phyloP scores from a whole-genome alignment of 1,140 invertebrate species.

The Philotrypesis tridentata region DNA sequence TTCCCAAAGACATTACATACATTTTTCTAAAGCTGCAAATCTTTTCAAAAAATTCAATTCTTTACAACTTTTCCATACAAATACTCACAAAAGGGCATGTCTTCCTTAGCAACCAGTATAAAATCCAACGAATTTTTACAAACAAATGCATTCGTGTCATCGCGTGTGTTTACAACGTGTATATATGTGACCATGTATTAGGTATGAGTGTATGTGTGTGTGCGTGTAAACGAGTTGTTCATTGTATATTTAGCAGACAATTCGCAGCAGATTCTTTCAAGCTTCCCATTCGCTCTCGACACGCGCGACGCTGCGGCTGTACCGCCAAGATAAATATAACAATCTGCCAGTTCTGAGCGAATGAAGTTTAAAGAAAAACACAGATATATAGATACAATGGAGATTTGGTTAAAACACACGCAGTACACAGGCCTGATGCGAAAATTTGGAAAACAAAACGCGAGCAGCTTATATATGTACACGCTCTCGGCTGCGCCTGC shows the following conservation, averaged over 20 bases:
- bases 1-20: too few species aligned
- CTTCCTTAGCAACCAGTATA: too few species aligned
- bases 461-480: not conserved
- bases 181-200: too few species aligned
- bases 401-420: not conserved
- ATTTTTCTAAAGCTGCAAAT: too few species aligned
- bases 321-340: not conserved
- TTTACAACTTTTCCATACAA: too few species aligned
- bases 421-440: not conserved
- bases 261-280: conserved; percentile 25
- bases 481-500: too few species aligned
- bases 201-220: not conserved
- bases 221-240: not conserved
- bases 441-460: not conserved
- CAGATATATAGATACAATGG: too few species aligned
- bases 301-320: not conserved
- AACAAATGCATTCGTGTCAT: too few species aligned
- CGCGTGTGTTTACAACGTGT: too few species aligned
- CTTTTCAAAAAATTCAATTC: too few species aligned
- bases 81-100: not conserved
- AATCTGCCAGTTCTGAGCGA: not conserved
- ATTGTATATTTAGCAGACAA: conserved; percentile 8
- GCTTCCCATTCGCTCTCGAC: not conserved
- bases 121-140: too few species aligned
- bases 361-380: not conserved